Evolutionary conservation across 2,797 vertebrate genomes (phyloP), one percentile per base, ranked within the genome.

Genomic region (Micropoecilia bifurca): DNA sequence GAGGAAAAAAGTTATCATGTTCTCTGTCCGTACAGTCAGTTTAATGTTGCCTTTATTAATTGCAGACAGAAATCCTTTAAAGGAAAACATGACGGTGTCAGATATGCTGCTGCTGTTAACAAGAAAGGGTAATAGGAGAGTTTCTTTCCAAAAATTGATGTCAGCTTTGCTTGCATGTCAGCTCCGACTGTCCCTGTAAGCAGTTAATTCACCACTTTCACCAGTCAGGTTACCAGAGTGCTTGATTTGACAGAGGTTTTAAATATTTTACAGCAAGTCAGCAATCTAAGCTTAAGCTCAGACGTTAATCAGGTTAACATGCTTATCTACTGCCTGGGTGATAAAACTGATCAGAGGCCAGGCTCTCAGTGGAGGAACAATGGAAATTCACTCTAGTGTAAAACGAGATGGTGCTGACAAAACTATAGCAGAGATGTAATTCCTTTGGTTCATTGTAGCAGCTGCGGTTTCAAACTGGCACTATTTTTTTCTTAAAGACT

Each of bases 11-110:
- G 8, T 41, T 75, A 1, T 45, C n/a, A 16, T 39, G 36, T 59
- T 14, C n/a, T 59, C 25, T 61, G 53, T 30, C 16, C 2, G 6
- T 75, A 20, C 16, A 74, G 39, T 43, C 41, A 57, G 73, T 39
- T 74, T 57, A n/a, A 57, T 61, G 74, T 28, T 61, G 12, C 53
- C 18, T 13, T 41, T 36, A 75, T 75, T 57, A 61, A 75, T 25
- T 28, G 8, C 55, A 20, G 16, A 43, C 30, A 43, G 18, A 45
- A 33, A 75, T 75, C 41, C 41, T 61, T 46, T 33, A 30, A 59
- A 4, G 10, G 9, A 22, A 28, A 75, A 75, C 55, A 61, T 22
- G 74, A 30, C 2, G 22, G 16, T 75, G 55, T 75, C 55, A 33
- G 39, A 75, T 28, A n/a, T 45, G 53, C 53, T 18, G 25, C 39